These are phyloP conservation scores for Fragum sueziense DNA, from an alignment of 2,888 invertebrate species.

Conservation along the genomic window DNA sequence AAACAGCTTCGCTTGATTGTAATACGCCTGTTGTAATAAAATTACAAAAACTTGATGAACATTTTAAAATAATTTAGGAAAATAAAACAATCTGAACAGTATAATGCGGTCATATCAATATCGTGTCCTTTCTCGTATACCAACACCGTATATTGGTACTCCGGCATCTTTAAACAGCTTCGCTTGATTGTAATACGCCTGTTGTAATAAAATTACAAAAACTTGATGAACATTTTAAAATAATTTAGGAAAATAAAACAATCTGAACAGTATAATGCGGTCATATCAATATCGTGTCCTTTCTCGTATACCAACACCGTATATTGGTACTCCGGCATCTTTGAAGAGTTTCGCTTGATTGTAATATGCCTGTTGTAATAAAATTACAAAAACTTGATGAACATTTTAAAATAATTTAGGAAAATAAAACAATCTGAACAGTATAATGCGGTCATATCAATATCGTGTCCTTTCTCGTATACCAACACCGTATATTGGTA, in stretches of 20 bases:
- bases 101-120: slow-evolving; percentile 28
- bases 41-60: too few relatives aligned
- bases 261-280: too few relatives aligned
- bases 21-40: slow-evolving; percentile 59
- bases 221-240: too few relatives aligned
- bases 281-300: slow-evolving; percentile 28
- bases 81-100: too few relatives aligned
- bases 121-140: slow-evolving; percentile 50
- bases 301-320: slow-evolving; percentile 62
- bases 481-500: slow-evolving; percentile 62
- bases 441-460: slow-evolving; percentile 29
- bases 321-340: slow-evolving; percentile 53
- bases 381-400: too few relatives aligned
- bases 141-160: slow-evolving; percentile 60
- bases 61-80: too few relatives aligned
- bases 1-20: slow-evolving; percentile 56
- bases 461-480: slow-evolving; percentile 46
- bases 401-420: too few relatives aligned
- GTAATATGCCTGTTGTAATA: slow-evolving; percentile 57
- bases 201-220: too few relatives aligned
- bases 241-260: too few relatives aligned
- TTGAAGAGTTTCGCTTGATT: slow-evolving; percentile 60
- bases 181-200: slow-evolving; percentile 61
- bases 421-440: too few relatives aligned
- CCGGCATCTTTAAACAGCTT: slow-evolving; percentile 48